Conservation (phyloP, 2,113 vertebrate species). For the Crypturellus undulatus region DNA sequence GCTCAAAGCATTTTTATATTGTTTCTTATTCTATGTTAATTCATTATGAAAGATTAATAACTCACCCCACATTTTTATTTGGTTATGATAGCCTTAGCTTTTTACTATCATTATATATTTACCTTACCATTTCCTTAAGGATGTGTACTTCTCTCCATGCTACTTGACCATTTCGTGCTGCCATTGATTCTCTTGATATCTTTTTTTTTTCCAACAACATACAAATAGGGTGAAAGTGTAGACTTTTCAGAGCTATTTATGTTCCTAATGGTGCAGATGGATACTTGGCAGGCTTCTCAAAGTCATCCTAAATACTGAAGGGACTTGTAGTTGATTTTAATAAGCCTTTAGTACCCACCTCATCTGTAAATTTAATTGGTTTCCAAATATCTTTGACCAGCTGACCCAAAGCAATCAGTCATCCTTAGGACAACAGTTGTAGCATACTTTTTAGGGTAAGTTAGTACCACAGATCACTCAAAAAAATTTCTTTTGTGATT, state of each 20-base stretch:
- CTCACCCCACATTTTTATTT: not conserved
- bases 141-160: not conserved
- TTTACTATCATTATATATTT: not conserved
- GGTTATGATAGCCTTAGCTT: not conserved
- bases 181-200: not conserved
- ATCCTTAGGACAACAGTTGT: not conserved
- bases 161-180: not conserved
- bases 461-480: not conserved
- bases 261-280: not conserved
- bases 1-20: accelerated
- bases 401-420: not conserved
- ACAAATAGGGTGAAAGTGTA: not conserved
- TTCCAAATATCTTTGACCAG: not conserved
- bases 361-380: not conserved
- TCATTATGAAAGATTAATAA: not conserved
- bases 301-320: not conserved
- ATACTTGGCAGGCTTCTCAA: not conserved
- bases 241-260: not conserved
- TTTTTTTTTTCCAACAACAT: not conserved
- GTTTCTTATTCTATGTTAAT: not conserved
- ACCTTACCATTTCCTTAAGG: not conserved
- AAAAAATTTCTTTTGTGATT: not conserved
- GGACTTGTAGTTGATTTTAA: not conserved
- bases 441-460: not conserved
- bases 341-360: not conserved